Evolutionary conservation across 2,797 vertebrate genomes (phyloP).

Genomic region (Pitangus sulphuratus): DNA sequence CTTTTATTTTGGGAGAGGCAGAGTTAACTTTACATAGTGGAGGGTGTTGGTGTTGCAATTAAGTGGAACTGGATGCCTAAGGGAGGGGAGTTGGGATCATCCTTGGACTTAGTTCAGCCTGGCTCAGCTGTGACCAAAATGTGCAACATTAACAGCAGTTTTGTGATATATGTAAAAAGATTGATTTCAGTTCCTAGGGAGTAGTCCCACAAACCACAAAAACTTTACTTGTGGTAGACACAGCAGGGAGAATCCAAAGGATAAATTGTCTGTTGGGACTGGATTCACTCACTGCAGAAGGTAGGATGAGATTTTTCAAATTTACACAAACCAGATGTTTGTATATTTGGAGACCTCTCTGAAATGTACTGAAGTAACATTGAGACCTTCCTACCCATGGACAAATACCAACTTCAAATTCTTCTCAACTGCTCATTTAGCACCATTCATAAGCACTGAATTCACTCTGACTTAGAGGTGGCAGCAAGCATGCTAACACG

Average conservation of each 20-base stretch:
- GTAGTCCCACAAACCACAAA: neutral
- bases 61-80: neutral
- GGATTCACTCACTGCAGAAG: neutral
- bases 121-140: fast-evolving
- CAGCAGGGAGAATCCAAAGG: neutral
- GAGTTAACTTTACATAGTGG: neutral
- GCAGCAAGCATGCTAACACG: neutral
- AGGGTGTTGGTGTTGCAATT: neutral
- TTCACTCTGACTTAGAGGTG: neutral
- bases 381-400: neutral
- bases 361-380: neutral
- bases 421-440: neutral
- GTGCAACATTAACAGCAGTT: fast-evolving
- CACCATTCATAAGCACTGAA: neutral
- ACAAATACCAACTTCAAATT: neutral
- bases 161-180: neutral
- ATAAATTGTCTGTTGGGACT: neutral
- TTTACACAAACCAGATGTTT: neutral
- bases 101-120: neutral
- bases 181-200: neutral
- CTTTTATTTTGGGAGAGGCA: neutral
- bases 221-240: neutral
- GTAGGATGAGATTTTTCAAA: neutral
- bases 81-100: neutral
- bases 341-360: neutral